Conservation (phyloP, 2,888 invertebrate species). For the Stenichneumon culpator region DNA sequence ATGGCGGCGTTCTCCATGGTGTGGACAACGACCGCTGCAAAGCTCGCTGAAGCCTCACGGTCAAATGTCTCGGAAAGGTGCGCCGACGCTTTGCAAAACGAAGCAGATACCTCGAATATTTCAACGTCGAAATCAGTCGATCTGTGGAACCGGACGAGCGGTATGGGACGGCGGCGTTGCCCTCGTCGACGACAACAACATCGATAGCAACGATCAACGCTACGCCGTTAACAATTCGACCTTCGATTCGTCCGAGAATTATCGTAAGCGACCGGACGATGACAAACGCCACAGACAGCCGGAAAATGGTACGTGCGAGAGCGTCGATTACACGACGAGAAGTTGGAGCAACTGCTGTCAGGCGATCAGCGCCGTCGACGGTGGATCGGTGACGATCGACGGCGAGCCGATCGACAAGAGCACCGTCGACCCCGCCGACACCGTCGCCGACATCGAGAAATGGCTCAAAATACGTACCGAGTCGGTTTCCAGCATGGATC, state of each 20-base stretch:
- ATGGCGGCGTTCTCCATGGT: slow-evolving; percentile 68
- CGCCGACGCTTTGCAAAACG: slow-evolving; percentile 74
- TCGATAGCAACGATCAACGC: slow-evolving; percentile 35
- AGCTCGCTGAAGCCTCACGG: slow-evolving; percentile 69
- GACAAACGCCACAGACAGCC: background rate
- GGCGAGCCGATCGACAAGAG: slow-evolving; percentile 33
- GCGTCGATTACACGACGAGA: slow-evolving; percentile 42
- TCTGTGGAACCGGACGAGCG: slow-evolving; percentile 56
- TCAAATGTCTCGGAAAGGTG: slow-evolving; percentile 81
- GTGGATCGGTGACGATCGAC: slow-evolving; percentile 6
- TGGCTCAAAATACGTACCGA: slow-evolving; percentile 82
- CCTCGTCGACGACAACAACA: slow-evolving; percentile 32
- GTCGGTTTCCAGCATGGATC: slow-evolving; percentile 78
- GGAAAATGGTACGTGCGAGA: slow-evolving; percentile 7
- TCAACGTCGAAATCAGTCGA: slow-evolving; percentile 72
- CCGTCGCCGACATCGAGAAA: slow-evolving; percentile 81
- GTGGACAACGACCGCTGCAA: slow-evolving; percentile 50
- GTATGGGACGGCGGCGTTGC: slow-evolving; percentile 42
- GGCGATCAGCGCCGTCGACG: slow-evolving; percentile 1
- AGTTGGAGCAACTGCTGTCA: slow-evolving; percentile 37
- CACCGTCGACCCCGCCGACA: slow-evolving; percentile 65
- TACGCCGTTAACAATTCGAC: slow-evolving; percentile 14
- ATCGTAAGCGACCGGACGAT: slow-evolving; percentile 16
- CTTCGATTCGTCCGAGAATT: slow-evolving; percentile 13
- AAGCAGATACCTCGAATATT: slow-evolving; percentile 80